Conservation (phyloP, 2,797 vertebrate genomes). For the Peromyscus nudipes region DNA sequence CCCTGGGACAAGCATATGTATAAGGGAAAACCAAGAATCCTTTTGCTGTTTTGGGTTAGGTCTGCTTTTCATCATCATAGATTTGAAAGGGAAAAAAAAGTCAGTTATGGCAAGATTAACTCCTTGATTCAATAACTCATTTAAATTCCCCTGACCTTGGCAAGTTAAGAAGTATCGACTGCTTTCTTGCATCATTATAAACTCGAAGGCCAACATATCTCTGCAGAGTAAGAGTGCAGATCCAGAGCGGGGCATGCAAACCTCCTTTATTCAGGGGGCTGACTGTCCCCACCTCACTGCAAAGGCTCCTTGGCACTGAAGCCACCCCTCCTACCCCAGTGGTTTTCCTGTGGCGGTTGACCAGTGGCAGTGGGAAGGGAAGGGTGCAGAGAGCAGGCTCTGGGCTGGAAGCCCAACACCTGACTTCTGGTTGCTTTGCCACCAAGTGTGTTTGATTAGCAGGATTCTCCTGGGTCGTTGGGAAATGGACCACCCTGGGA, state of each 20-base stretch:
- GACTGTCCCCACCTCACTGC: constrained; percentile 87
- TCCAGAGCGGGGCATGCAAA: constrained; percentile 64
- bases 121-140: constrained; percentile 88
- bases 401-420: background rate
- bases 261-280: constrained; percentile 87
- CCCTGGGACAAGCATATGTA: constrained; percentile 60
- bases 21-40: constrained; percentile 5
- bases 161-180: constrained; percentile 86
- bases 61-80: constrained; percentile 86
- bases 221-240: constrained; percentile 79
- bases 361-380: accelerated
- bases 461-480: constrained; percentile 25
- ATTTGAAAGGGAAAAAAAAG: constrained; percentile 82
- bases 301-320: constrained; percentile 84
- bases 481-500: constrained; percentile 26
- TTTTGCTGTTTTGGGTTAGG: constrained; percentile 71
- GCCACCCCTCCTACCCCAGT: constrained; percentile 48
- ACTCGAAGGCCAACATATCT: constrained; percentile 88
- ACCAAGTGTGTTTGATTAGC: background rate
- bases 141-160: constrained; percentile 88
- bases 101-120: constrained; percentile 87
- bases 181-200: constrained; percentile 89
- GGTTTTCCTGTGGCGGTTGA: constrained; percentile 83
- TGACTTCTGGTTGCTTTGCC: background rate
- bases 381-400: background rate